These are phyloP conservation scores for Suricata suricatta DNA, from an alignment of 2,113 vertebrate species.

Conservation along the genomic window DNA sequence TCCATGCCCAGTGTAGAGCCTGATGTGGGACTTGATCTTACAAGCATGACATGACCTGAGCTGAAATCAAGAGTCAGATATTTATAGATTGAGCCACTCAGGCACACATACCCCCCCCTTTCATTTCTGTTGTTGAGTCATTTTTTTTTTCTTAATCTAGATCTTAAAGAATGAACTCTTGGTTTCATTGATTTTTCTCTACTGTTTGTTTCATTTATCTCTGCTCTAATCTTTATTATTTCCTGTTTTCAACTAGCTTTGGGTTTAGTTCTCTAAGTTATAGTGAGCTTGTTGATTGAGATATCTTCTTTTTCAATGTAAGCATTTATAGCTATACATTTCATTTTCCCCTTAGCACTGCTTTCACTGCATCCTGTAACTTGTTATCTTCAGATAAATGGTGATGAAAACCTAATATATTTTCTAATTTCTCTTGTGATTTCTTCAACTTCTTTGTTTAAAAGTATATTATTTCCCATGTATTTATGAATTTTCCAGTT, in stretches of 20 bases:
- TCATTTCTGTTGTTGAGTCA: neutral
- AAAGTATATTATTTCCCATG: neutral
- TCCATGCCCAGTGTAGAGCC: no score
- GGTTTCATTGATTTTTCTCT: neutral
- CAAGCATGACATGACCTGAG: no score
- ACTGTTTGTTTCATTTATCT: neutral
- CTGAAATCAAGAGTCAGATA: no score
- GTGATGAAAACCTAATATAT: no score
- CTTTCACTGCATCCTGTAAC: neutral
- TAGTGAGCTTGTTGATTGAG: neutral
- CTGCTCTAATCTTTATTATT: neutral
- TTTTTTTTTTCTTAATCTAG: neutral
- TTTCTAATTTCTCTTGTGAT: neutral
- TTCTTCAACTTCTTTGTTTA: neutral
- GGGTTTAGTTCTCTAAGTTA: neutral
- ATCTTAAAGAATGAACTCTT: neutral
- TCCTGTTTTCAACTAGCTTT: neutral
- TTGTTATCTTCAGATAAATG: neutral
- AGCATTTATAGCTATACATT: neutral
- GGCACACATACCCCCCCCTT: neutral
- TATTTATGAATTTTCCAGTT: neutral
- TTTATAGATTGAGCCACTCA: no score
- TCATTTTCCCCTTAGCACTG: neutral
- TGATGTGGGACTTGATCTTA: no score
- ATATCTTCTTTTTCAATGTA: neutral